Evolutionary conservation across 2,113 vertebrate species (phyloP).

Genomic region (Lampris megalopsis): DNA sequence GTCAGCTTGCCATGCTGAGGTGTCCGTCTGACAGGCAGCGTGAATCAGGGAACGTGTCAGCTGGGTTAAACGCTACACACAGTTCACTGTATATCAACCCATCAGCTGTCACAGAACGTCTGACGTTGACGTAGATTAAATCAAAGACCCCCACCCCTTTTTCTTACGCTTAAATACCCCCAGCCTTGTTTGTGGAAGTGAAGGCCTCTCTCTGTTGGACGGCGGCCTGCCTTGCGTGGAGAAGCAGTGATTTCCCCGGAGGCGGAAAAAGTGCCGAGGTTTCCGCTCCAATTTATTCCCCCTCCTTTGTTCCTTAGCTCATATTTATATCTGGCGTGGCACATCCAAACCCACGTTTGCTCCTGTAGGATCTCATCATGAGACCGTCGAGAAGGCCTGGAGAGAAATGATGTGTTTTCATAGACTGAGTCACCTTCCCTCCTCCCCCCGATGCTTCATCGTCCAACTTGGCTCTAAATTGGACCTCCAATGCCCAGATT

Average conservation of each 20-base stretch:
- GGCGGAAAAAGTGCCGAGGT: conserved; percentile 46
- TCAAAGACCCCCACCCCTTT: conserved; percentile 49
- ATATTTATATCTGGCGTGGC: conserved; percentile 62
- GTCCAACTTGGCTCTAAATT: conserved; percentile 68
- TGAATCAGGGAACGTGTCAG: conserved; percentile 67
- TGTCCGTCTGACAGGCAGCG: conserved; percentile 62
- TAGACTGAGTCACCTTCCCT: conserved; percentile 55
- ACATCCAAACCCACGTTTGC: conserved; percentile 60
- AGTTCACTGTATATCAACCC: conserved; percentile 70
- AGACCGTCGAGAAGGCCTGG: conserved; percentile 58
- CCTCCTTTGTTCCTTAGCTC: conserved; percentile 58
- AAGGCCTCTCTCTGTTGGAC: conserved; percentile 30
- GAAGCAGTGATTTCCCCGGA: conserved; percentile 54
- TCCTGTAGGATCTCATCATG: conserved; percentile 67
- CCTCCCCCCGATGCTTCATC: conserved; percentile 61
- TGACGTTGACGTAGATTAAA: conserved; percentile 72
- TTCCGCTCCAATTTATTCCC: conserved; percentile 47
- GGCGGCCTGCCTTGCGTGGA: conserved; percentile 21
- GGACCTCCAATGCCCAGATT: conserved; percentile 52
- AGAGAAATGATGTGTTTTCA: conserved; percentile 67
- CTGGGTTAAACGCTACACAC: conserved; percentile 73
- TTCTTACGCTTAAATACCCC: conserved; percentile 44
- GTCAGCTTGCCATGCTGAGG: conserved; percentile 55
- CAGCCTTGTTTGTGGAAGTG: conserved; percentile 63
- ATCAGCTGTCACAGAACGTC: conserved; percentile 67